Evolutionary conservation across 2,888 invertebrate genomes (phyloP).

Genomic region (Microplitis deprimator): DNA sequence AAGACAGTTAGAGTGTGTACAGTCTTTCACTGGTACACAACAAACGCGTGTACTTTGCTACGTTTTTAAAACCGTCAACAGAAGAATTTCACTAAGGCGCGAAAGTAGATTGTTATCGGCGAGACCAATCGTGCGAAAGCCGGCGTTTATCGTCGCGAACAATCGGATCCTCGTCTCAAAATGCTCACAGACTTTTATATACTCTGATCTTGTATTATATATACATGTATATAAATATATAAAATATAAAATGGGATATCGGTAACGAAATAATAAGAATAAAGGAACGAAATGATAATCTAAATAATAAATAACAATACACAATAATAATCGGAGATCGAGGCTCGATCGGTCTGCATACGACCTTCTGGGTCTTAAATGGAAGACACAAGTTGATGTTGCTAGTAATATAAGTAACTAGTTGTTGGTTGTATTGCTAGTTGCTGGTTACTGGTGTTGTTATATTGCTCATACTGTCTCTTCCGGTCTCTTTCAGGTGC

Average conservation of each 20-base stretch:
- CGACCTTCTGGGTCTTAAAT: neutral
- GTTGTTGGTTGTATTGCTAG: conserved; percentile 1
- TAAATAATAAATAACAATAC: neutral
- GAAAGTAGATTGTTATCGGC: conserved; percentile 41
- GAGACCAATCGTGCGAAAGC: conserved; percentile 41
- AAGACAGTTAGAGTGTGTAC: conserved; percentile 10
- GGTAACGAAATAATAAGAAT: neutral
- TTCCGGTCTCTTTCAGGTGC: conserved; percentile 32
- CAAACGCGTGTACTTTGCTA: conserved; percentile 12
- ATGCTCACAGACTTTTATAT: conserved; percentile 6
- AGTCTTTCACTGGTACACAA: conserved; percentile 13
- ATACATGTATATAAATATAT: conserved; percentile 1
- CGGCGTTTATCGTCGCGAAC: conserved; percentile 31
- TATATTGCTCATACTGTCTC: conserved; percentile 3
- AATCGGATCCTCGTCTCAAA: conserved; percentile 24
- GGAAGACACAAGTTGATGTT: neutral
- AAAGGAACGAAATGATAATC: no score
- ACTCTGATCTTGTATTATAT: neutral
- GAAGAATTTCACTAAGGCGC: conserved; percentile 40
- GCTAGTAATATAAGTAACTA: neutral
- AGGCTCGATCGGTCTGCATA: neutral
- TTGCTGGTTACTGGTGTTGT: conserved; percentile 3
- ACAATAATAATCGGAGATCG: neutral
- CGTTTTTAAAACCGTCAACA: conserved; percentile 14
- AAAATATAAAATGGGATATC: neutral